Base-by-base conservation (phyloP, 2,113 vertebrate genomes). In the Tretioscincus oriximinensis region DNA sequence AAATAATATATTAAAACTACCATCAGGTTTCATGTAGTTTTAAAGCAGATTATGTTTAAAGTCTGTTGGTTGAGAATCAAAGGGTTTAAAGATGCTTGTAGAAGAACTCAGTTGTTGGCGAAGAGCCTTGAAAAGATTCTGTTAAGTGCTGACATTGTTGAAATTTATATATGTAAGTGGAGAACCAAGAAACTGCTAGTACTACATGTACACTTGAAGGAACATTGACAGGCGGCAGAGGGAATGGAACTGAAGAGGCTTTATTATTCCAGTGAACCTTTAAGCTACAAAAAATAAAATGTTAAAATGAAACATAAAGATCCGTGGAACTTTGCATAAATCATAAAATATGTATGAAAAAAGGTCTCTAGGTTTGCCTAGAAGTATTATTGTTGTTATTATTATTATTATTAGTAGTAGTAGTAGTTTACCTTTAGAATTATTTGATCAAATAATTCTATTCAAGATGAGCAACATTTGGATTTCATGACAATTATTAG, bases 81-180 rank as follows among this genome's bases (percentile, higher is more conserved):
- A 85, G 64, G 67, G 26, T 64, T 68, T 26, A 22, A 71, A 9
- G 16, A 45, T 76, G 80, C 67, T 66, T 73, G 73, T 70, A 74
- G 61, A 79, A 72, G 60, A 80, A 77, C 54, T 80, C 70, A n/a
- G 4, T 80, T 60, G 1, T 74, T 80, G 79, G 68, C 82, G 1
- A 21, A 58, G 1, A 16, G 28, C 78, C 77, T 77, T 1, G 20
- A 61, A 4, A 51, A 64, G 82, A 73, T 68, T 75, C 41, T 21
- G 54, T 1, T 65, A 24, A 29, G 70, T 82, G 70, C 83, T 89
- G 84, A 89, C 64, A 29, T 31, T 66, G 11, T 49, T 87, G 76
- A 88, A 85, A 88, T 82, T 80, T 47, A 83, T 80, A 66, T 84
- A 81, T 86, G 80, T 86, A 80, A 85, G 61, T 77, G 69, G 74